Evolutionary conservation across 2,797 vertebrate genomes (phyloP), one percentile per base, ranked within the genome.

Genomic region (Rhinichthys osculus): DNA sequence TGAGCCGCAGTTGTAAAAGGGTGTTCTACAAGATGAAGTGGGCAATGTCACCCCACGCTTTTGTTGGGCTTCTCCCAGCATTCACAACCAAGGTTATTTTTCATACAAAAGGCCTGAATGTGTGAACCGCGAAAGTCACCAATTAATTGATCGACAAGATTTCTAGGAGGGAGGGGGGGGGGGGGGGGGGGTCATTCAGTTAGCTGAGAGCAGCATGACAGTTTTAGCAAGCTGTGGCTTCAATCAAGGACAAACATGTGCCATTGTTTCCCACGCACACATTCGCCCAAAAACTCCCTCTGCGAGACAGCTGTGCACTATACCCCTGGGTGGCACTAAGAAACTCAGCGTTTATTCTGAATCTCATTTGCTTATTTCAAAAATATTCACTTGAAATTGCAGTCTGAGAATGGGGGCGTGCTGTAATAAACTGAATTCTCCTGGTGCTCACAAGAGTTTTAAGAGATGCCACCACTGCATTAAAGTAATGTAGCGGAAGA

Each of bases 231-330:
- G 82, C 38, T 78, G 79, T n/a, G 40, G 74, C 82, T 44, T 64
- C 78, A 79, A 83, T 90, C 86, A 91, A 90, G 90, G 90, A 89
- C 89, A 86, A 90, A 89, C 54, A 83, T 82, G 83, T 69, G 69
- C 30, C 67, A 81, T 88, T 87, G 85, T 86, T 88, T 86, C 62
- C 80, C 27, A 9, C 14, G 73, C 84, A 44, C 66, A 83, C 35
- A 35, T 73, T 78, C 73, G 27, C 79, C 78, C 76, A 87, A 82
- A 85, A 81, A 33, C 72, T 78, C 35, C 50, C 69, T 81, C 72
- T 78, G 78, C 23, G 54, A 88, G 67, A 74, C 73, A 86, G 78
- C 81, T 86, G 77, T 47, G 47, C 82, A 69, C 35, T 87, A 85
- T 76, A 80, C 85, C 85, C 71, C 70, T 59, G 85, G 78, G 83